These are phyloP conservation scores for Mionectes olivaceus DNA, from an alignment of 2,797 vertebrate species.

Conservation along the genomic window DNA sequence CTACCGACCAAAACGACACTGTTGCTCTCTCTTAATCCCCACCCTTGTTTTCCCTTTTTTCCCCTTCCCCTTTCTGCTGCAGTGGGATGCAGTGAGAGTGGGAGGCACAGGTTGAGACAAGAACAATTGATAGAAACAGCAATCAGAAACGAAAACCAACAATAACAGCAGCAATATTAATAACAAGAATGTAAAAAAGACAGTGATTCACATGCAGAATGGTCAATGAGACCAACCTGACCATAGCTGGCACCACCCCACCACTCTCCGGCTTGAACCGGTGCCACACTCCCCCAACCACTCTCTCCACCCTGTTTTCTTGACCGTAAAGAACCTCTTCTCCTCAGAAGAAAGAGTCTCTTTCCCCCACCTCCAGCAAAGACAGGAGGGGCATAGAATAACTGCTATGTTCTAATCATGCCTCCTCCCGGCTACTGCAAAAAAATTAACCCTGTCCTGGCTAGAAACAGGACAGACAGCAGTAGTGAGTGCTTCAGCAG, in stretches of 20 bases:
- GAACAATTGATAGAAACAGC: neutral
- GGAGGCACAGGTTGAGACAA: neutral
- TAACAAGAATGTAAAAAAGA: neutral
- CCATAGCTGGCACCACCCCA: neutral
- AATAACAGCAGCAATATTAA: neutral
- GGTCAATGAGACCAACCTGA: neutral
- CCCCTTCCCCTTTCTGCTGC: neutral
- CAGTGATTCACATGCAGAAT: neutral
- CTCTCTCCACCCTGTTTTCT: neutral
- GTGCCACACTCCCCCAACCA: neutral
- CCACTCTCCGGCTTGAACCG: neutral
- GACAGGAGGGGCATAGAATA: neutral
- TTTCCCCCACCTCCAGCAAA: neutral
- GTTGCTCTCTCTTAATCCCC: rapidly evolving
- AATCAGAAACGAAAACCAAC: neutral
- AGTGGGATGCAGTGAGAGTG: neutral
- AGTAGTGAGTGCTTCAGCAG: neutral
- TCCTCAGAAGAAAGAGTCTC: neutral
- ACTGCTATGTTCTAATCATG: neutral
- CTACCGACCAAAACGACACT: neutral
- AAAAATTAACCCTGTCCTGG: neutral
- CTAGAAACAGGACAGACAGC: neutral
- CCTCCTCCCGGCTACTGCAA: neutral
- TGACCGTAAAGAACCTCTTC: neutral
- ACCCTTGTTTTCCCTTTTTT: rapidly evolving